Evolutionary conservation across 2,113 vertebrate genomes (phyloP).

Genomic region (Chunga burmeisteri): DNA sequence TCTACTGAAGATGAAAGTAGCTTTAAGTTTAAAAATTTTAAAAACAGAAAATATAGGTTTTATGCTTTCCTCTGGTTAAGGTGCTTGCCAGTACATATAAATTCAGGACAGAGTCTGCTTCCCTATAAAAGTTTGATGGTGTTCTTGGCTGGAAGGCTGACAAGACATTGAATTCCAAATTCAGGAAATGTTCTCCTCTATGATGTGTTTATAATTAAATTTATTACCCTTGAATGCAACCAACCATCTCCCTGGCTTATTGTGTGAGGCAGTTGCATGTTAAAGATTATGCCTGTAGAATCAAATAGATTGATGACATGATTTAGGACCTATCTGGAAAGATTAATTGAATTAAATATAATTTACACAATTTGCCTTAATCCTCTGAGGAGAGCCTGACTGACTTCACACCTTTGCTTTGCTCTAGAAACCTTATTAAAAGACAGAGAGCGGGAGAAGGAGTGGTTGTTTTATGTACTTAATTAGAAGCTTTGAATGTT

Average conservation of each 20-base stretch:
- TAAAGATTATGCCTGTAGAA: not conserved
- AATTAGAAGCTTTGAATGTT: not conserved
- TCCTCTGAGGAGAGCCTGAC: not conserved
- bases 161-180: slow-evolving; percentile 45
- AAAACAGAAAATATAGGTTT: not conserved
- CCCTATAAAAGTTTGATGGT: slow-evolving; percentile 37
- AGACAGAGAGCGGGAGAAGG: not conserved
- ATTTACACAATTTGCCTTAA: not conserved
- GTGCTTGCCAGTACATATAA: not conserved
- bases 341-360: slow-evolving; percentile 27
- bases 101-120: slow-evolving; percentile 1
- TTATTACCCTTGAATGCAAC: slow-evolving; percentile 57
- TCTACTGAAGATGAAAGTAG: not conserved
- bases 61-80: not conserved
- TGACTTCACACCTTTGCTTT: not conserved
- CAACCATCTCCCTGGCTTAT: not conserved
- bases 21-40: not conserved
- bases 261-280: not conserved
- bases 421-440: not conserved
- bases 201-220: slow-evolving; percentile 65
- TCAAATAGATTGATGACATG: not conserved
- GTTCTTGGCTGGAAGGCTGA: slow-evolving; percentile 43
- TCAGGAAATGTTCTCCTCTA: slow-evolving; percentile 43
- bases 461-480: not conserved
- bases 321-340: slow-evolving; percentile 5